Conservation (phyloP, 2,797 vertebrate species). For the Apodemus agrarius region DNA sequence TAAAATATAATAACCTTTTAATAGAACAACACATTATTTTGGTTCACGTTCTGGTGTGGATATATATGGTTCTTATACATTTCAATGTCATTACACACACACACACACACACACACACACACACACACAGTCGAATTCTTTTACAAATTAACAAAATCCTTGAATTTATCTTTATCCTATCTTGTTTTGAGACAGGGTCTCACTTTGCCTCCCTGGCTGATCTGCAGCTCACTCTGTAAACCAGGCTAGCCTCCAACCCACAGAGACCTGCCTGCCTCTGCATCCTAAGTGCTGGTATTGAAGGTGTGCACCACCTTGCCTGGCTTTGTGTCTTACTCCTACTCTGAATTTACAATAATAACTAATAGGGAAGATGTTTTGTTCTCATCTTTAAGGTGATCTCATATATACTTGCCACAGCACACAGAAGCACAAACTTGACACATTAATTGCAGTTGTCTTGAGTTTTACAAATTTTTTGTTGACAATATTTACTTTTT, state of each 20-base stretch:
- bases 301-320: not conserved
- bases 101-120: not conserved
- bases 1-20: not conserved
- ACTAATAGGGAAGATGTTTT: conserved; percentile 2
- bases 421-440: not conserved
- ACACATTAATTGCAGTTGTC: not conserved
- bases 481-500: conserved; percentile 23
- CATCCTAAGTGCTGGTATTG: not conserved
- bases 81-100: not conserved
- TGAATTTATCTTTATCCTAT: not conserved
- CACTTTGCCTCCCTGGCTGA: not conserved
- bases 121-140: not conserved
- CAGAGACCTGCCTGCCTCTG: not conserved
- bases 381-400: not conserved
- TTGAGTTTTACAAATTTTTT: conserved; percentile 3
- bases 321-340: conserved; percentile 11
- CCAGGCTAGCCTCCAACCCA: not conserved
- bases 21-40: not conserved
- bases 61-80: not conserved
- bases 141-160: not conserved
- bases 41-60: not conserved
- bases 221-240: not conserved
- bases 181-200: not conserved
- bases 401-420: not conserved
- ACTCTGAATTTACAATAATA: conserved; percentile 33